Conservation (phyloP, 2,888 invertebrate species). For the Balanococcus diminutus region DNA sequence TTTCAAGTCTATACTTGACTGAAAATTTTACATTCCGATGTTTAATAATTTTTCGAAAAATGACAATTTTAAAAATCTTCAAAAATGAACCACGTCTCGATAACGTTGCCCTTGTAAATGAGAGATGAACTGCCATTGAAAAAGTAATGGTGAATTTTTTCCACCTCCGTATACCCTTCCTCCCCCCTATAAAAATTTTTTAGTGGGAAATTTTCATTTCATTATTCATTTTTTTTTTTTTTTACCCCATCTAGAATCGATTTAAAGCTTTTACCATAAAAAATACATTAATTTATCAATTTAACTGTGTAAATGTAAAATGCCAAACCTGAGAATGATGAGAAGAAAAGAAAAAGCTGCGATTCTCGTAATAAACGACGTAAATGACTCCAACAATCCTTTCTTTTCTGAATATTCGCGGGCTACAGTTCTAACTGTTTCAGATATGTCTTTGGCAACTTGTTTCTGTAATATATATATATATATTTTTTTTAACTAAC, state of each 20-base stretch:
- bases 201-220: background rate
- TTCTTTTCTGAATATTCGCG: conserved; percentile 24
- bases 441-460: conserved; percentile 25
- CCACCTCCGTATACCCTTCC: no score
- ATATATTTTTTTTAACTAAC: background rate
- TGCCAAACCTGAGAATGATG: conserved; percentile 30
- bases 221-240: background rate
- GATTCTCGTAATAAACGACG: background rate
- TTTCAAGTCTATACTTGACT: no score
- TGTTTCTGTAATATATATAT: conserved; percentile 17
- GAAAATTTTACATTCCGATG: no score
- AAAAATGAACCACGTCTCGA: no score
- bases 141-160: no score
- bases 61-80: no score
- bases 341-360: conserved; percentile 31
- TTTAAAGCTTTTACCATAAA: background rate
- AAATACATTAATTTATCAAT: background rate
- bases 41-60: no score
- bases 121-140: no score
- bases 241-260: background rate
- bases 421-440: background rate
- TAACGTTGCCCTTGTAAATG: no score
- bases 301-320: background rate
- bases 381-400: background rate
- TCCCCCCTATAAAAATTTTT: no score